These are phyloP conservation scores for Alexandromys fortis DNA, from an alignment of 2,113 vertebrate genomes.

Conservation along the genomic window DNA sequence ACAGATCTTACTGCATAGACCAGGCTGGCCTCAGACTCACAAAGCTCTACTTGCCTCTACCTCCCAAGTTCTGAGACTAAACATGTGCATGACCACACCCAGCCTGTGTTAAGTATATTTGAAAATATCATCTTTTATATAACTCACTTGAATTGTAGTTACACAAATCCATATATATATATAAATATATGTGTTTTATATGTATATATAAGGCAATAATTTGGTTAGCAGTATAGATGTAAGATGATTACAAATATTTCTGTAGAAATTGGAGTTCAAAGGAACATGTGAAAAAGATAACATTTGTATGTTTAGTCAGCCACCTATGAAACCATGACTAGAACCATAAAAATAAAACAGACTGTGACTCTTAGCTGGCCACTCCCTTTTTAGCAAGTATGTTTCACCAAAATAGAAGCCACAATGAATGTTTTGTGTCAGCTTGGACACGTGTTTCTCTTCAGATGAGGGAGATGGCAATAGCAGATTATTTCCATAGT, in stretches of 20 bases:
- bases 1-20: background rate
- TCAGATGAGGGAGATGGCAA: conserved; percentile 27
- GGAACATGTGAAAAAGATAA: background rate
- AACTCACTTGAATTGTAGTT: conserved; percentile 2
- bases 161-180: background rate
- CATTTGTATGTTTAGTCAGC: background rate
- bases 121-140: background rate
- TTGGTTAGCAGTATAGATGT: background rate
- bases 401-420: background rate
- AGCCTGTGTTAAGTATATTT: background rate
- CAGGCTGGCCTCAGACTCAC: background rate
- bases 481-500: background rate
- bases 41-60: background rate
- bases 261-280: conserved; percentile 15
- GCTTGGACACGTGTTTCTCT: conserved; percentile 30
- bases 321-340: background rate
- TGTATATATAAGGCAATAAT: background rate
- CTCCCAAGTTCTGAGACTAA: background rate
- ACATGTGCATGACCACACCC: background rate
- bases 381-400: conserved; percentile 25
- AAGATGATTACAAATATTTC: background rate
- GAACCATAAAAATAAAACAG: background rate
- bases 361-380: background rate
- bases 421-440: background rate
- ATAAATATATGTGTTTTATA: background rate